Percentiles rank a stretch among this genome's conserved stretches.
Evolutionary conservation across 2,888 invertebrate genomes (phyloP).

Genomic region (Acanthoscelides obtectus): DNA sequence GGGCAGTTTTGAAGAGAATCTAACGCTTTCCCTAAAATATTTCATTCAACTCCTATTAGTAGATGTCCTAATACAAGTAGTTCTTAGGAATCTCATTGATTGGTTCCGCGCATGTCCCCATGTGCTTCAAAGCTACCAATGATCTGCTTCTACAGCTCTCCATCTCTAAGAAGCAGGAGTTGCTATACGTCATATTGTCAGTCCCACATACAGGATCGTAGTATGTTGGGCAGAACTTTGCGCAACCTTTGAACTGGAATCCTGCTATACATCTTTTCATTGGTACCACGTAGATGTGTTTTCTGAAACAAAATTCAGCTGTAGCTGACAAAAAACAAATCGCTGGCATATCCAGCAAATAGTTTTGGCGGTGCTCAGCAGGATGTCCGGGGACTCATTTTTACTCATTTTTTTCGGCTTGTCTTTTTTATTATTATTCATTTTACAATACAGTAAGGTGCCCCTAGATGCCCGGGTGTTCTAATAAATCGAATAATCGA

Average conservation of each 20-base stretch:
- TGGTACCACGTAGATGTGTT: slow-evolving; percentile 87
- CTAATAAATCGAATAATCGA: no score
- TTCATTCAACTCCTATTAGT: no score
- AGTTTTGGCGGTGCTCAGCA: no score
- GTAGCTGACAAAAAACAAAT: background rate
- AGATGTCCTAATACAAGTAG: slow-evolving; percentile 69
- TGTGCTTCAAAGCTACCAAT: slow-evolving; percentile 70
- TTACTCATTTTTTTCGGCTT: no score
- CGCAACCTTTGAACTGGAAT: slow-evolving; percentile 82
- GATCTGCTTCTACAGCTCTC: slow-evolving; percentile 85
- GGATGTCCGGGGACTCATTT: no score
- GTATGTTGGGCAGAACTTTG: slow-evolving; percentile 78
- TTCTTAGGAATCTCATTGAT: slow-evolving; percentile 80
- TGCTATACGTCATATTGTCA: slow-evolving; percentile 88
- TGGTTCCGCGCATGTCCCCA: slow-evolving; percentile 82
- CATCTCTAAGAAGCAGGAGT: slow-evolving; percentile 86
- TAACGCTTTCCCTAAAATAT: no score
- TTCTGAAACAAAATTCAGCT: slow-evolving; percentile 49
- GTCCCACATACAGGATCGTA: slow-evolving; percentile 93
- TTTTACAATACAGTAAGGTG: no score
- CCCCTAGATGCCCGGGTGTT: no score
- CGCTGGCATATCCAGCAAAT: no score
- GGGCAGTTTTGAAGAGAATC: no score
- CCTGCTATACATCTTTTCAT: slow-evolving; percentile 80
- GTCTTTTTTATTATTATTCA: no score